Base-by-base conservation (phyloP, 2,113 vertebrate genomes). In the Leptobrachium ailaonicum region DNA sequence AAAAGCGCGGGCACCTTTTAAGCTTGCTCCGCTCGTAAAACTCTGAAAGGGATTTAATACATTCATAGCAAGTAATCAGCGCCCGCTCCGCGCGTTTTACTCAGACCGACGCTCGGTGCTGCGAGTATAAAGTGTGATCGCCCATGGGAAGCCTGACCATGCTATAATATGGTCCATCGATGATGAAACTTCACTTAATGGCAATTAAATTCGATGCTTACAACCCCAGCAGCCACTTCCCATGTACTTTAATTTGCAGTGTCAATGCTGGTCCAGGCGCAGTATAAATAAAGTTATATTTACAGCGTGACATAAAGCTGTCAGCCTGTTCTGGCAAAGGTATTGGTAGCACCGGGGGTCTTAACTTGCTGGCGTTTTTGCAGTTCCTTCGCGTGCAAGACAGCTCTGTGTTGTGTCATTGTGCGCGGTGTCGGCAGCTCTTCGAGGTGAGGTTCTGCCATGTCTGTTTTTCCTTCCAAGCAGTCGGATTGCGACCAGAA, bases 131-230 rank as follows among this genome's bases (percentile, higher is more conserved):
- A 66, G 77, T 73, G 70, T 72, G 70, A 73, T 41, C 2, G 41
- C 79, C 79, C 79, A 13, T 7, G 79, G 72, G 79, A 69, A 56
- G 45, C 53, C 74, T 74, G 68, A 75, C 50, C 2, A 47, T 44
- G 56, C 41, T 8, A 41, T 20, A 75, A 32, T 81, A 66, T 40
- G 40, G 42, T 41, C 47, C 50, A 75, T 74, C 71, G 47, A 69
- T 68, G 73, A 72, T 62, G 64, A 62, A 62, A 68, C 64, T 47
- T 58, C 20, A 41, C 41, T 68, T 75, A 73, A 66, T 74, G 78
- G 71, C 71, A 67, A 80, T 80, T 80, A 74, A 81, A 81, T 43
- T 62, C 60, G 64, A 81, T 68, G 71, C 72, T 69, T 14, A 80
- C 79, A 74, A 62, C 64, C 67, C 66, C 12, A 62, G 79, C 66